phyloP scores from a whole-genome alignment of 1,140 invertebrate species.

The Mesaphorura yosii region DNA sequence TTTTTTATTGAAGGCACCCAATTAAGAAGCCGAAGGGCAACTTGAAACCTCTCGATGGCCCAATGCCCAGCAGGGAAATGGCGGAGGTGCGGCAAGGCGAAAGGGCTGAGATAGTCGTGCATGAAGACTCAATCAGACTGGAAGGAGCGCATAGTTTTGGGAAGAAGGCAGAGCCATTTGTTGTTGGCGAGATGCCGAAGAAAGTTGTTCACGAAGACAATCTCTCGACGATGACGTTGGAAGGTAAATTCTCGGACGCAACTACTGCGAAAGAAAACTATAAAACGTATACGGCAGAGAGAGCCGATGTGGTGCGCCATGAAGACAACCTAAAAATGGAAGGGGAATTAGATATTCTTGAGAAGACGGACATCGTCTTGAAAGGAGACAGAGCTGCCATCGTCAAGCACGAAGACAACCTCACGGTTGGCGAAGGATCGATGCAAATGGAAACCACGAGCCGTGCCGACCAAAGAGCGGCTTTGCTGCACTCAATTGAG shows the following conservation, averaged over 20 bases:
- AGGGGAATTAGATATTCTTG: constrained; percentile 37
- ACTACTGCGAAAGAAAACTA: constrained; percentile 25
- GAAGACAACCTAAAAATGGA: constrained; percentile 39
- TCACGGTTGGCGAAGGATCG: constrained; percentile 33
- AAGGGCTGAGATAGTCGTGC: constrained; percentile 36
- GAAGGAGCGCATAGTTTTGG: constrained; percentile 44
- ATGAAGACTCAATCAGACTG: constrained; percentile 41
- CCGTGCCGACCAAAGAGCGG: neutral
- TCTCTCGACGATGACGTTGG: constrained; percentile 47
- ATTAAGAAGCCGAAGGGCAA: no score
- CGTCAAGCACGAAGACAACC: constrained; percentile 44
- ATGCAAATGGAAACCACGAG: constrained; percentile 28
- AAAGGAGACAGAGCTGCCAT: constrained; percentile 38
- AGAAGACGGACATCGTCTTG: constrained; percentile 31
- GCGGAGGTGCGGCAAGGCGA: neutral
- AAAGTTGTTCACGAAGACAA: constrained; percentile 45
- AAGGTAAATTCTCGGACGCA: constrained; percentile 49
- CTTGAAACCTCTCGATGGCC: no score
- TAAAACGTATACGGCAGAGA: neutral
- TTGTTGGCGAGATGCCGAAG: constrained; percentile 47
- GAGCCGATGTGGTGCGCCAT: constrained; percentile 3
- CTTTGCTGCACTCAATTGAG: neutral
- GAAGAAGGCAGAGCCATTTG: constrained; percentile 29
- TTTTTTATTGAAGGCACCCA: no score
- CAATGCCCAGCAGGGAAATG: constrained; percentile 21